phyloP scores from a whole-genome alignment of 2,797 vertebrate genomes.

The Sebastes itinus region DNA sequence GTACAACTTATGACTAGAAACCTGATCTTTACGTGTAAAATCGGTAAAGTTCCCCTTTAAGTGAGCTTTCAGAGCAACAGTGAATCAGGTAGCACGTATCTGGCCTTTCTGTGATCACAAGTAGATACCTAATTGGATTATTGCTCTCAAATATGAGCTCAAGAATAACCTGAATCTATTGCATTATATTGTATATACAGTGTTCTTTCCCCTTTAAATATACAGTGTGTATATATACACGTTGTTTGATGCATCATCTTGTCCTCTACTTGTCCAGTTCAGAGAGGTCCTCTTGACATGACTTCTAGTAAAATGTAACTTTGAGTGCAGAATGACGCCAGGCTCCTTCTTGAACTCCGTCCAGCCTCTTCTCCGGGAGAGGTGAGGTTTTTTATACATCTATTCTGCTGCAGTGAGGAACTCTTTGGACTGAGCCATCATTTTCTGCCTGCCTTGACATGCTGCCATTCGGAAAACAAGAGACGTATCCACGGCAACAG shows the following conservation, averaged over 20 bases:
- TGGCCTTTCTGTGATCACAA: not conserved
- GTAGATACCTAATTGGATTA: not conserved
- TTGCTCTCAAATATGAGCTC: not conserved
- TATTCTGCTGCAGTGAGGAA: slow-evolving; percentile 37
- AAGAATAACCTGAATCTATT: not conserved
- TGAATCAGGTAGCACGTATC: not conserved
- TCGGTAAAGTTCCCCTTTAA: not conserved
- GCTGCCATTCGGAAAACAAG: slow-evolving; percentile 75
- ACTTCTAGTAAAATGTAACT: not conserved
- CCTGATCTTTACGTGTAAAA: not conserved
- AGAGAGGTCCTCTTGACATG: not conserved
- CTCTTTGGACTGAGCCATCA: slow-evolving; percentile 54
- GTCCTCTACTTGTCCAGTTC: not conserved
- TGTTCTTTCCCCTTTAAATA: not conserved
- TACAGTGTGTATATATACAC: not conserved
- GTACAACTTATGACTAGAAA: not conserved
- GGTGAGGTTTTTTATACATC: not conserved
- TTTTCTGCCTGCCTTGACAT: slow-evolving; percentile 74
- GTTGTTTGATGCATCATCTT: not conserved
- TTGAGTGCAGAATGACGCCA: not conserved
- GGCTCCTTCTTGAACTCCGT: not conserved
- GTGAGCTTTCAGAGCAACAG: not conserved
- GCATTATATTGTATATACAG: not conserved
- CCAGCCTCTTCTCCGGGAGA: slow-evolving; percentile 7
- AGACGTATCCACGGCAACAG: slow-evolving; percentile 71